Percentiles rank a stretch among this genome's conserved stretches.
These are phyloP conservation scores for Helarctos malayanus DNA, from an alignment of 2,797 vertebrate species.

Conservation along the genomic window DNA sequence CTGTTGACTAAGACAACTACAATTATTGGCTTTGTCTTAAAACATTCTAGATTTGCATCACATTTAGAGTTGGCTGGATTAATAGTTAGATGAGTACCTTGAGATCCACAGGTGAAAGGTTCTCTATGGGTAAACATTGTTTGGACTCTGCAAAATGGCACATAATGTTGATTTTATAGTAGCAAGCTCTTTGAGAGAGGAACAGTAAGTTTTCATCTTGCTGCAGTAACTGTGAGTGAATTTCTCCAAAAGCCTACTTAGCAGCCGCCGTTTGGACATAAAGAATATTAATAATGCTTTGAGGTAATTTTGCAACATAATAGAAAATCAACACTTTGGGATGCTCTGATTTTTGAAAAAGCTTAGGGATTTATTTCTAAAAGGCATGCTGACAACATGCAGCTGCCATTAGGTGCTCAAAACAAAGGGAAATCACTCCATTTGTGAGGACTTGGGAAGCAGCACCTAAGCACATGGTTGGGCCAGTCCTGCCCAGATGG, in stretches of 20 bases:
- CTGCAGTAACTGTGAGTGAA: not conserved
- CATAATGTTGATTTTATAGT: not conserved
- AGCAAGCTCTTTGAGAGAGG: not conserved
- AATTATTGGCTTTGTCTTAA: not conserved
- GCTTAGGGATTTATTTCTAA: conserved; percentile 46
- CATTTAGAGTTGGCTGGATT: not conserved
- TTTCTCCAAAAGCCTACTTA: conserved; percentile 4
- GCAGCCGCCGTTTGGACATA: not conserved
- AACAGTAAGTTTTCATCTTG: not conserved
- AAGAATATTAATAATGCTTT: conserved; percentile 64
- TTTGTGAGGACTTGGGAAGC: conserved; percentile 15
- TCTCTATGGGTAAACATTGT: not conserved
- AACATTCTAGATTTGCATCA: not conserved
- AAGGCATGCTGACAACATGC: not conserved
- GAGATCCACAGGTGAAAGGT: not conserved
- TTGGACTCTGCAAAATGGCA: not conserved
- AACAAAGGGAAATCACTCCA: conserved; percentile 47
- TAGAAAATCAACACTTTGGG: conserved; percentile 52
- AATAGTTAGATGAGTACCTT: not conserved
- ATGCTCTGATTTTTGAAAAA: conserved; percentile 42
- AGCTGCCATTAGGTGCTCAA: conserved; percentile 1
- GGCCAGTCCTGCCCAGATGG: not conserved
- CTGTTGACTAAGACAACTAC: not conserved
- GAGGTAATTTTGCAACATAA: conserved; percentile 29
- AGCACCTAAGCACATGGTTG: not conserved